A percentile compares a stretch with the other conserved stretches of the same genome.
These are phyloP conservation scores for Sycophaga agraensis DNA, from an alignment of 1,140 invertebrate species.

Conservation along the genomic window DNA sequence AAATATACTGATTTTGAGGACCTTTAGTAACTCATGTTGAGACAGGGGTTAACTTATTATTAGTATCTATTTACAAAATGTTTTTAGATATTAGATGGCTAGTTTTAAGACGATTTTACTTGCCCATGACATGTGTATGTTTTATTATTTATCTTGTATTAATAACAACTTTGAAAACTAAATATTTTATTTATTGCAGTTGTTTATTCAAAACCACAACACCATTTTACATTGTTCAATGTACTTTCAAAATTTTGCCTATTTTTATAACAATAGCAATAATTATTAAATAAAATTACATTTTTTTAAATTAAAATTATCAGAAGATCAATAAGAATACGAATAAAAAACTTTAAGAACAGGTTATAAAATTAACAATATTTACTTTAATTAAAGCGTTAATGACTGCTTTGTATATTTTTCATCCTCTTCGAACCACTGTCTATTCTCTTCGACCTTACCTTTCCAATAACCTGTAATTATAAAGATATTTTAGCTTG, in stretches of 20 bases:
- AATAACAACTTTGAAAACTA: conserved; percentile 28
- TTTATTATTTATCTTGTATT: conserved; percentile 42
- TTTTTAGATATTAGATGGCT: conserved; percentile 45
- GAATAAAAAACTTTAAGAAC: too few relatives aligned
- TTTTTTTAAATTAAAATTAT: too few relatives aligned
- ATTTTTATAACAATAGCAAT: too few relatives aligned
- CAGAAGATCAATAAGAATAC: too few relatives aligned
- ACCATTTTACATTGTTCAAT: not conserved
- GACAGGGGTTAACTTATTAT: conserved; percentile 38
- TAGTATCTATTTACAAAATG: conserved; percentile 38
- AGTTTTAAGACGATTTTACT: conserved; percentile 50
- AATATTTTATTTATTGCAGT: not conserved
- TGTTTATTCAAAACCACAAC: not conserved
- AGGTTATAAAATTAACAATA: too few relatives aligned
- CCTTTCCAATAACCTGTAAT: conserved; percentile 61
- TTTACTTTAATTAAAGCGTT: not conserved
- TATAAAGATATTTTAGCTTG: not conserved
- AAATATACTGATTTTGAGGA: not conserved
- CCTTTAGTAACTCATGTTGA: conserved; percentile 28
- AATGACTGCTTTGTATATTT: conserved; percentile 53
- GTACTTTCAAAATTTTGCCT: too few relatives aligned
- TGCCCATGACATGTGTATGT: conserved; percentile 53
- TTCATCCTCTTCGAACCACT: conserved; percentile 64
- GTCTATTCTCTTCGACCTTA: conserved; percentile 51
- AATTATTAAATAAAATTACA: too few relatives aligned